Evolutionary conservation across 2,113 vertebrate genomes (phyloP).

Genomic region (Peromyscus leucopus): DNA sequence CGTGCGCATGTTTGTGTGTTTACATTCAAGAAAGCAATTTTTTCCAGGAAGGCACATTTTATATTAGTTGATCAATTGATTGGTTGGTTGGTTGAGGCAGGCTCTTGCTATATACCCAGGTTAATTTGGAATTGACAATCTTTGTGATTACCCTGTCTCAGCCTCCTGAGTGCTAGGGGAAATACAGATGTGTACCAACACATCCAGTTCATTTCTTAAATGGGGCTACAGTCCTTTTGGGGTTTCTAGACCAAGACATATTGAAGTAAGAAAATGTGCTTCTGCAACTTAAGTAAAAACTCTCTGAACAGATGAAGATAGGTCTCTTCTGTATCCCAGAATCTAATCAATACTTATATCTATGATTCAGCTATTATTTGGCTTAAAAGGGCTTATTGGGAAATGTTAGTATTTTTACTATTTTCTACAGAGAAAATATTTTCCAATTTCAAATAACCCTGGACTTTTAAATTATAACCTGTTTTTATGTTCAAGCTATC

Average conservation of each 20-base stretch:
- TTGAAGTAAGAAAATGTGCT: conserved; percentile 35
- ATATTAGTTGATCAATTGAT: background rate
- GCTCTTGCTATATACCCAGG: background rate
- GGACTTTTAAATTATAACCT: too few species aligned
- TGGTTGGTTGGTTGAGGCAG: background rate
- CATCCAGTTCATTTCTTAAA: conserved; percentile 28
- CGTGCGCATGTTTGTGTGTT: background rate
- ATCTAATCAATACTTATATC: too few species aligned
- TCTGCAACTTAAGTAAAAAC: too few species aligned
- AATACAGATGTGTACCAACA: background rate
- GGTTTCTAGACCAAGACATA: conserved; percentile 47
- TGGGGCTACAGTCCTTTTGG: background rate
- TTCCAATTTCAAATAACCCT: too few species aligned
- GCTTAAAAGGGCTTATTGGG: too few species aligned
- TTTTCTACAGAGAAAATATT: too few species aligned
- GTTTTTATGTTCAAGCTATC: too few species aligned
- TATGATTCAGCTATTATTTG: too few species aligned
- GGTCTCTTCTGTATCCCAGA: too few species aligned
- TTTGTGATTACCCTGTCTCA: background rate
- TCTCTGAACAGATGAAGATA: background rate
- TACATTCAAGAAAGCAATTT: background rate
- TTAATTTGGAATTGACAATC: background rate
- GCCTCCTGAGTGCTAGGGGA: background rate
- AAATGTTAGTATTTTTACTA: too few species aligned
- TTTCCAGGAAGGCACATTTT: background rate